Conservation (phyloP, 2,797 vertebrate species). For the Acanthurus lineatus region DNA sequence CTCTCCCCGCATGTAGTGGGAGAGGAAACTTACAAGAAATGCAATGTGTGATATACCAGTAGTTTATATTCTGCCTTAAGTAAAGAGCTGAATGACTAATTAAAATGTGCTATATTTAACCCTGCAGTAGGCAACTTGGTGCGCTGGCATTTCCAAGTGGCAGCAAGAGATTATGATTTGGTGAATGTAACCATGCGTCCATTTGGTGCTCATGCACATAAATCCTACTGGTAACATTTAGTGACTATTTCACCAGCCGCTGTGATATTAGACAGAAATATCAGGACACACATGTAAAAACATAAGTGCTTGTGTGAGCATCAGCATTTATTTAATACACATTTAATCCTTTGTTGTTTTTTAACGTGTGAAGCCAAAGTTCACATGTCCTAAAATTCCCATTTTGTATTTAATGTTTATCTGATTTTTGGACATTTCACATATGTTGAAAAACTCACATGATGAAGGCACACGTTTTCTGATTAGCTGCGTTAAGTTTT, state of each 20-base stretch:
- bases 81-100: constrained; percentile 55
- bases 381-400: background rate
- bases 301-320: background rate
- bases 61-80: constrained; percentile 47
- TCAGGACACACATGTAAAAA: background rate
- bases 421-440: background rate
- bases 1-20: constrained; percentile 7
- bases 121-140: constrained; percentile 41
- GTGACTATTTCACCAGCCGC: too few species aligned
- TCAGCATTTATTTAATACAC: background rate
- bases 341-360: background rate
- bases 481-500: too few species aligned
- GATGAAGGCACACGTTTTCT: too few species aligned
- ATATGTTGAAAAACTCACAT: background rate
- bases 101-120: constrained; percentile 65
- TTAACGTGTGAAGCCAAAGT: background rate
- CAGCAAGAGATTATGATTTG: constrained; percentile 10
- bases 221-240: too few species aligned
- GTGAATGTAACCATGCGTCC: constrained; percentile 11
- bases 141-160: constrained; percentile 38
- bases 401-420: background rate
- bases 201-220: too few species aligned
- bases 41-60: constrained; percentile 39
- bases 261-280: too few species aligned
- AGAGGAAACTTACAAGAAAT: constrained; percentile 50